Conservation (phyloP, 2,888 invertebrate species). For the Acronicta aceris region DNA sequence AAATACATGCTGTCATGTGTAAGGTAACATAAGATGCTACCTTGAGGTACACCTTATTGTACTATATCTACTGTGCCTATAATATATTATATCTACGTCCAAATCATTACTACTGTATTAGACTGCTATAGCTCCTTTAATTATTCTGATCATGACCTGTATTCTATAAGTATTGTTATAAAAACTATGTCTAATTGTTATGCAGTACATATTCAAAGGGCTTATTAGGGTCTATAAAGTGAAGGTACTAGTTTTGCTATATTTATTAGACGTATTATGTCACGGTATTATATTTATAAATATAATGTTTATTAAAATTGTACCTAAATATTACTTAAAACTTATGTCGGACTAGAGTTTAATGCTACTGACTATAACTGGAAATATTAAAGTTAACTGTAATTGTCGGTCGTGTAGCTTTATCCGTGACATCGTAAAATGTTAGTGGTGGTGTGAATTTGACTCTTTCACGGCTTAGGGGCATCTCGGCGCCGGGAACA, state of each 20-base stretch:
- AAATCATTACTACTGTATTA: background rate
- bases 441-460: constrained; percentile 48
- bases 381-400: constrained; percentile 45
- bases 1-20: too few species aligned
- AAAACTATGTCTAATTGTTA: background rate
- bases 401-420: constrained; percentile 43
- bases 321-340: background rate
- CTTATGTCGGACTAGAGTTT: background rate
- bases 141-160: background rate
- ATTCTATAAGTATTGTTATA: background rate
- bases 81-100: background rate
- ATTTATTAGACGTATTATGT: background rate
- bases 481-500: constrained; percentile 17
- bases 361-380: constrained; percentile 15
- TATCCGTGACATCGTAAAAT: constrained; percentile 48
- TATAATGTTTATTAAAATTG: background rate
- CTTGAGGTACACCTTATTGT: constrained; percentile 2
- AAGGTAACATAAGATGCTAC: background rate
- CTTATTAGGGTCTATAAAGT: background rate
- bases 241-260: background rate
- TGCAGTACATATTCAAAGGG: constrained; percentile 5
- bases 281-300: background rate
- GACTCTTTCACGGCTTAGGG: too few species aligned
- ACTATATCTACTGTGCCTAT: background rate
- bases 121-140: background rate